Evolutionary conservation across 2,888 invertebrate genomes (phyloP).

Genomic region (Pheosia tremula): DNA sequence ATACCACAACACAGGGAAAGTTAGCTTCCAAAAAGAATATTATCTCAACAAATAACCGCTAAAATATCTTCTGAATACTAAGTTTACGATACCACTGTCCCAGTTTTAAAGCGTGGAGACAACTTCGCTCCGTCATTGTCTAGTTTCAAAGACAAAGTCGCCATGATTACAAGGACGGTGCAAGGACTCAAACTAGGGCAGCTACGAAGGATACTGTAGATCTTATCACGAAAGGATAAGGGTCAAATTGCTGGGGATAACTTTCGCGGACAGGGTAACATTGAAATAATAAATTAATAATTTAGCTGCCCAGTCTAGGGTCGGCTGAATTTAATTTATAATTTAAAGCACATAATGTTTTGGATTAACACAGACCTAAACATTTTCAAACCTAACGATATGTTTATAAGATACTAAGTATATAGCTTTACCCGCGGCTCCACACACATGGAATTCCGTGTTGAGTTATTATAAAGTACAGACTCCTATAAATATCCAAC

Average conservation of each 20-base stretch:
- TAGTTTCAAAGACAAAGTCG: conserved; percentile 23
- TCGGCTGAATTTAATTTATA: not conserved
- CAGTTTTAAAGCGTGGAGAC: conserved; percentile 17
- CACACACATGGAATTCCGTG: too few relatives aligned
- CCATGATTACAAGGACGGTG: conserved; percentile 16
- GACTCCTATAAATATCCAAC: too few relatives aligned
- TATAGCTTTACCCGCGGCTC: too few relatives aligned
- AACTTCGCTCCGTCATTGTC: conserved; percentile 28
- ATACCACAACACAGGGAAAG: too few relatives aligned
- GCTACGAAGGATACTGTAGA: not conserved
- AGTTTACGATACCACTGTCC: conserved; percentile 23
- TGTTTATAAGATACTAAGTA: too few relatives aligned
- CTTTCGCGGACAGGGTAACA: too few relatives aligned
- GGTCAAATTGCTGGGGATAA: not conserved
- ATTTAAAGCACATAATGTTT: too few relatives aligned
- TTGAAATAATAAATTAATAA: conserved; percentile 11
- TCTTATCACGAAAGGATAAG: not conserved
- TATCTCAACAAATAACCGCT: conserved; percentile 9
- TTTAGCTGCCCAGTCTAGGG: conserved; percentile 18
- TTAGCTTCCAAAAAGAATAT: too few relatives aligned
- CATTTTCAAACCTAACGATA: too few relatives aligned
- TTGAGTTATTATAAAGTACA: too few relatives aligned
- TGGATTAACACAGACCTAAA: too few relatives aligned
- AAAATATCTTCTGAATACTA: conserved; percentile 15
- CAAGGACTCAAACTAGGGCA: conserved; percentile 11